Base-by-base conservation (phyloP, 2,888 invertebrate species). In the Colletes collaris region DNA sequence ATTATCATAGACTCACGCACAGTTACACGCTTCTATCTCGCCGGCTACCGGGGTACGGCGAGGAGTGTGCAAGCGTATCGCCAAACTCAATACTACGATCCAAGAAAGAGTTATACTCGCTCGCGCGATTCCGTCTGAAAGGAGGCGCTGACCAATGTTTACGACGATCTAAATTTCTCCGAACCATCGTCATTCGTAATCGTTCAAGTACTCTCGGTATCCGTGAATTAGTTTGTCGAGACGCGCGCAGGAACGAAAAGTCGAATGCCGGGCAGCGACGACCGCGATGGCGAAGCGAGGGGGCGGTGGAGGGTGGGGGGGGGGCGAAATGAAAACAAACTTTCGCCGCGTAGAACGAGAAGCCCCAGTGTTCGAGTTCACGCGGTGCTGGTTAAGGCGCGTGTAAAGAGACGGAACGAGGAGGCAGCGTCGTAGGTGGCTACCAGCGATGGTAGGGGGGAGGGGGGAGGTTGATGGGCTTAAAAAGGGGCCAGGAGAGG, bases 401-500 rank as follows among this genome's bases (percentile, higher is more conserved):
- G 76, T 70, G 66, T 71, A 62, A 72, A 76, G 68, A 67, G 74
- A 40, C 58, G 56, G 55, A 53, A 66, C 27, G 68, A 71, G 70
- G 78, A 70, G 70, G 60, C 40, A 27, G 63, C 64, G 63, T 70
- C 60, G 74, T 77, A 35, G 74, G 67, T 67, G 58, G 52, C 16
- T 37, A 46, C 13, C 60, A 8, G 59, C 49, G 50, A 50, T 35
- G 46, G 37, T 37, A 52, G 72, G 81, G 77, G 75, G 63, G 79
- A 67, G 72, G 79, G 79, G 69, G 72, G 79, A 63, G 73, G 62
- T 46, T 44, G 44, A 46, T 46, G 58, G 78, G 78, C 56, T 79
- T 66, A 76, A 84, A 83, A 86, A 81, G 77, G 82, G 82, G 79
- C 78, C 81, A 84, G 64, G 55, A 70, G 82, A 85, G 89, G 86